Base-by-base conservation (phyloP, 1,140 invertebrate genomes). In the Drosophila novamexicana region DNA sequence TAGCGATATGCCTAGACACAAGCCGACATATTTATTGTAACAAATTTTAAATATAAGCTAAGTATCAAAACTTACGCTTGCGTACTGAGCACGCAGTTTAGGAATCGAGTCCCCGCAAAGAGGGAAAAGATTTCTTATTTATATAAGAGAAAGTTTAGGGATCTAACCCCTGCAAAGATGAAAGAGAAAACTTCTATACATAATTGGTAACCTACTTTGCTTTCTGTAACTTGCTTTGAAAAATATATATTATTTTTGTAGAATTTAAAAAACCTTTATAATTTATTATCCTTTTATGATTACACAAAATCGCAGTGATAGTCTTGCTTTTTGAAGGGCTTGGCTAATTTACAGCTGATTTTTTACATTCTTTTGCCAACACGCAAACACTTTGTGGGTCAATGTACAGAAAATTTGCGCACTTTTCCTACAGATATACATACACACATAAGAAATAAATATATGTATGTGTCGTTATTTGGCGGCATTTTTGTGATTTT, bases 351-450 rank as follows among this genome's bases (percentile, higher is more conserved):
- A 40, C 18, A 16, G 18, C 22, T 32, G 18, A 6, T 7, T 36
- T 58, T 9, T 3, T 12, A 1, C 12, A 39, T 36, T 34, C 9
- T 9, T 49, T 52, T n/a, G 18, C 63, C 9, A 40, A 32, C 69
- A 72, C 62, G 62, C 69, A 59, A 72, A 45, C 62, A 52, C 14
- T 32, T 59, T 59, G n/a, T 45, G 39, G 62, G 69, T 66, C 63
- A 72, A 66, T 53, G 53, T 1, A 66, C 62, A 66, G 49, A n/a
- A 49, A 50, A 57, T 18, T 65, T 36, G 22, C 37, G 32, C 61
- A 57, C 44, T 71, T 45, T 45, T 37, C 12, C 10, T 37, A 59
- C 1, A 59, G 6, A 68, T 39, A 56, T 8, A 49, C 18, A 57
- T 9, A 67, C 8, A 39, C 18, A 14, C 7, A 39, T 53, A 44